A percentile compares a stretch with the other conserved stretches of the same genome.
Conservation (phyloP, 2,888 invertebrate species). For the Ennomos quercinarius region DNA sequence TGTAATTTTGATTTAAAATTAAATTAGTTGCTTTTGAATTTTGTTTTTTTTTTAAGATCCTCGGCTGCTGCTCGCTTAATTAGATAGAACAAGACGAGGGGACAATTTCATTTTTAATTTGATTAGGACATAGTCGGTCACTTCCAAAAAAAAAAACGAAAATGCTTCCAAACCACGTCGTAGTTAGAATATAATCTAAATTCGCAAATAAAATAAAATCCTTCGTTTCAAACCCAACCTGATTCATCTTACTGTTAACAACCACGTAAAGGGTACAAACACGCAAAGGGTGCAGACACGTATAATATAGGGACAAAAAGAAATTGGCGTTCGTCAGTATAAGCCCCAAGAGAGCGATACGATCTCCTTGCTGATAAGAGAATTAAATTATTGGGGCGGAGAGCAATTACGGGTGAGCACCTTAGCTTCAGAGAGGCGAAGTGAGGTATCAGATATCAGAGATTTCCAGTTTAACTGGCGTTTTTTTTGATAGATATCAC, state of each 20-base stretch:
- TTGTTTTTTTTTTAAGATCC: no score
- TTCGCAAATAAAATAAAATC: no score
- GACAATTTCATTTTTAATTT: no score
- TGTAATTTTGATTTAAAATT: no score
- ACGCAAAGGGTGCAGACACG: slow-evolving; percentile 28
- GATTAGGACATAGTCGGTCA: no score
- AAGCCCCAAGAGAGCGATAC: slow-evolving; percentile 58
- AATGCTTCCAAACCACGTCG: no score
- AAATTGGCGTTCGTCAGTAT: slow-evolving; percentile 48
- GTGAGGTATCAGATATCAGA: slow-evolving; percentile 30
- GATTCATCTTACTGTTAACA: neutral
- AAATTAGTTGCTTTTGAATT: no score
- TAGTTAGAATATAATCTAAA: no score
- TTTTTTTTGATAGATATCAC: slow-evolving; percentile 19
- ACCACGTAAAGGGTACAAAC: slow-evolving; percentile 5
- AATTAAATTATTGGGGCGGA: slow-evolving; percentile 70
- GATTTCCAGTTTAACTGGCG: slow-evolving; percentile 22
- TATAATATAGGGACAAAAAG: slow-evolving; percentile 41
- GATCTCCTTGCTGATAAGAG: slow-evolving; percentile 66
- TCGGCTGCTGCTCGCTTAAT: no score
- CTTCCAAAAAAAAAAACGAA: no score
- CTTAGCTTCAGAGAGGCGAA: slow-evolving; percentile 25
- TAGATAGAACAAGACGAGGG: no score
- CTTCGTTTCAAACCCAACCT: no score
- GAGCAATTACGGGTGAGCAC: slow-evolving; percentile 59